phyloP scores from a whole-genome alignment of 2,888 invertebrate species.

The Archips xylosteana region DNA sequence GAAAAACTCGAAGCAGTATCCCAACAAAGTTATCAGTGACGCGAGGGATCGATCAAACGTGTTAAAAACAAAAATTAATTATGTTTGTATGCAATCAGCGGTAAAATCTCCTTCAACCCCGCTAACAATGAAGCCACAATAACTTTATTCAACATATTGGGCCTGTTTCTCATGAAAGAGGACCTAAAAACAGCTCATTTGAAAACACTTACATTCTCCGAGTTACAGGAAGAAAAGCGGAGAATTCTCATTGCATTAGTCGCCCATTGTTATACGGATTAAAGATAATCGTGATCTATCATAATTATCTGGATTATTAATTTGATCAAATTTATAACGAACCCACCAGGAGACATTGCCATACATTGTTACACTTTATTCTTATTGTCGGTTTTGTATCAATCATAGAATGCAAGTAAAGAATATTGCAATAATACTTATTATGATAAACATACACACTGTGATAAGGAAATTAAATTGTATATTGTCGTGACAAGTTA shows the following conservation, averaged over 20 bases:
- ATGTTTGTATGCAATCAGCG: slow-evolving; percentile 50
- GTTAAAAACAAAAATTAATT: slow-evolving; percentile 48
- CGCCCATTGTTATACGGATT: slow-evolving; percentile 52
- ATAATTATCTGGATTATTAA: slow-evolving; percentile 43
- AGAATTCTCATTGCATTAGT: slow-evolving; percentile 55
- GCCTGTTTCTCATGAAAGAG: slow-evolving; percentile 61
- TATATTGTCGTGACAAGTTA: slow-evolving; percentile 26
- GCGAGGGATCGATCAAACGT: slow-evolving; percentile 37
- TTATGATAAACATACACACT: neutral
- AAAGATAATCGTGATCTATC: slow-evolving; percentile 56
- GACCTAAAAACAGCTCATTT: slow-evolving; percentile 55
- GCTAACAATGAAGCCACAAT: slow-evolving; percentile 55
- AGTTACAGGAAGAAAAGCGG: slow-evolving; percentile 44
- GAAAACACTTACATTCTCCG: slow-evolving; percentile 42
- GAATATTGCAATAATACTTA: neutral
- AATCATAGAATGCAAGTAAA: neutral
- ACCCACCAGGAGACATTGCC: neutral
- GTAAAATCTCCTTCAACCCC: slow-evolving; percentile 51
- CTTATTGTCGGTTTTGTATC: neutral
- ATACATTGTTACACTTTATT: neutral
- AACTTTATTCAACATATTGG: slow-evolving; percentile 53
- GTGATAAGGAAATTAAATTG: slow-evolving; percentile 26
- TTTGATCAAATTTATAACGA: slow-evolving; percentile 42
- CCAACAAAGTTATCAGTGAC: slow-evolving; percentile 26
- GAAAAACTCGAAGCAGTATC: slow-evolving; percentile 19